Conservation (phyloP, 2,888 invertebrate species). For the Melangyna quadrimaculata region DNA sequence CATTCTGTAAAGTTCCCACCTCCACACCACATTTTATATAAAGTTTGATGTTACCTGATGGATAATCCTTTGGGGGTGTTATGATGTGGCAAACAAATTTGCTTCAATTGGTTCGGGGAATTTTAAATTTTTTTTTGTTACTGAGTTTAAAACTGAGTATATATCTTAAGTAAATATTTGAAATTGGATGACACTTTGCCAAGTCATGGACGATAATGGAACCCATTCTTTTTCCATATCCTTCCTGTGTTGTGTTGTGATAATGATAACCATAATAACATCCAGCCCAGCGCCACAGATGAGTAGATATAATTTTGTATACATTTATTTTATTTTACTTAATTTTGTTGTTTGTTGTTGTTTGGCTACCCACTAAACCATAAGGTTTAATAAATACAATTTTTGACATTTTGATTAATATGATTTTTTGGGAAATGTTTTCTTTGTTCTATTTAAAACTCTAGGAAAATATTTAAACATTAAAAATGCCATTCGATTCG, state of each 20-base stretch:
- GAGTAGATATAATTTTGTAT: constrained; percentile 24
- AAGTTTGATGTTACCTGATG: constrained; percentile 36
- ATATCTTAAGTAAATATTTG: constrained; percentile 36
- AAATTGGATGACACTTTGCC: constrained; percentile 29
- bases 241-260: background rate
- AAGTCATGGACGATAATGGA: constrained; percentile 49
- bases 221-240: constrained; percentile 4
- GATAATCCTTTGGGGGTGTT: constrained; percentile 52
- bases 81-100: constrained; percentile 50
- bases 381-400: background rate
- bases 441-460: background rate
- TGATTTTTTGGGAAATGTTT: background rate
- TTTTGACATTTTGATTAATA: constrained; percentile 4
- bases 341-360: background rate
- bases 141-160: background rate
- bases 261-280: too few relatives aligned
- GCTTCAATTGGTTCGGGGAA: constrained; percentile 53
- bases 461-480: too few relatives aligned
- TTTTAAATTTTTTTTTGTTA: constrained; percentile 27
- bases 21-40: background rate
- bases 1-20: background rate
- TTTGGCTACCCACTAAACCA: too few relatives aligned
- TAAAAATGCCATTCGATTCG: too few relatives aligned
- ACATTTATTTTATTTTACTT: background rate
- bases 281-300: background rate